Percentiles rank a stretch among this genome's conserved stretches.
These are phyloP conservation scores for Vollenhovia emeryi DNA, from an alignment of 1,140 invertebrate genomes.

Conservation along the genomic window DNA sequence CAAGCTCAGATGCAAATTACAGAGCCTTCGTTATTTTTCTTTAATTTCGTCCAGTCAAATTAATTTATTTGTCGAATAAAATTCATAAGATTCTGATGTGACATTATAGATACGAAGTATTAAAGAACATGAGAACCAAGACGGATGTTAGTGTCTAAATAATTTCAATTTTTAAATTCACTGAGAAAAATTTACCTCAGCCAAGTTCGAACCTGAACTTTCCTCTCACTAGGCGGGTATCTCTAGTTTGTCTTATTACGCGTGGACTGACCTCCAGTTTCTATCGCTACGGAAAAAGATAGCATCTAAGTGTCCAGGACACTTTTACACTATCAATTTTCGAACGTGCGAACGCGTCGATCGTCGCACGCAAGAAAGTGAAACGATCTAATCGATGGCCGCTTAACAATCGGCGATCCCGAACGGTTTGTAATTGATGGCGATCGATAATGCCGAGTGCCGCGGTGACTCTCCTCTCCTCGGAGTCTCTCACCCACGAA, in stretches of 20 bases:
- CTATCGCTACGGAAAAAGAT: neutral
- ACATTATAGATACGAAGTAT: too few relatives aligned
- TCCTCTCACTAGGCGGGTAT: too few relatives aligned
- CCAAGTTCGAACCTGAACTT: too few relatives aligned
- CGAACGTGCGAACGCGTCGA: slow-evolving; percentile 10
- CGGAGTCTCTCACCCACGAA: slow-evolving; percentile 75
- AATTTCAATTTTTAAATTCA: too few relatives aligned
- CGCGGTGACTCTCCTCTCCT: neutral
- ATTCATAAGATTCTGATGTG: too few relatives aligned
- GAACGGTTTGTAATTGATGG: slow-evolving; percentile 75
- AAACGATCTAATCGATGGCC: slow-evolving; percentile 75
- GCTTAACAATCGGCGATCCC: slow-evolving; percentile 77
- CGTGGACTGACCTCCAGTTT: too few relatives aligned
- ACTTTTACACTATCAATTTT: slow-evolving; percentile 27
- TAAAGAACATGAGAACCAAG: too few relatives aligned
- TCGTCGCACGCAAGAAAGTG: neutral
- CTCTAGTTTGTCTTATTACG: too few relatives aligned
- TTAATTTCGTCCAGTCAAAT: neutral
- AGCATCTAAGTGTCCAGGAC: neutral
- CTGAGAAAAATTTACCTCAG: too few relatives aligned
- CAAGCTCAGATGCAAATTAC: neutral
- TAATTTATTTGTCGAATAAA: too few relatives aligned
- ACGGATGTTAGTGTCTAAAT: too few relatives aligned
- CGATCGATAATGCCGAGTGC: slow-evolving; percentile 74
- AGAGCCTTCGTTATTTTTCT: neutral